Conservation (phyloP, 2,888 invertebrate species). For the Agrochola macilenta region DNA sequence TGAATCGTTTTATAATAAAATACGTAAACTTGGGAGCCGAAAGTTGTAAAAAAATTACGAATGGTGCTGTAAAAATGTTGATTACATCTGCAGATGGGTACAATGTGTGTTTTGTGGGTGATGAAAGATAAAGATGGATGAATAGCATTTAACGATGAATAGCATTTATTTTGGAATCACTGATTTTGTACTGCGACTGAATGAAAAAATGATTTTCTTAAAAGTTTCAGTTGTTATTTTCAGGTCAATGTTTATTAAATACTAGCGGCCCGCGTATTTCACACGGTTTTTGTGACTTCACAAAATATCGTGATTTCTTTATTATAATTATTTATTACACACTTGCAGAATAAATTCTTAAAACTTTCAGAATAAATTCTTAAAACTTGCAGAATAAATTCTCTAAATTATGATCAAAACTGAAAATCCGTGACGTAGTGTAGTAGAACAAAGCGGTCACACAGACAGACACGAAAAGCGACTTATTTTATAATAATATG, state of each 20-base stretch:
- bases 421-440: no score
- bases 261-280: neutral
- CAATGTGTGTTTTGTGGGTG: constrained; percentile 5
- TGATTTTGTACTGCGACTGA: neutral
- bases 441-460: no score
- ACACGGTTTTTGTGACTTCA: no score
- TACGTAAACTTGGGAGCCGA: constrained; percentile 60
- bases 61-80: constrained; percentile 37
- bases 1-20: constrained; percentile 59
- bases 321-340: no score
- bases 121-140: neutral
- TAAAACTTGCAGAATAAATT: no score
- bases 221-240: no score
- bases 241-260: neutral
- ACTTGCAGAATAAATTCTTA: no score
- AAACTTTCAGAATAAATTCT: no score
- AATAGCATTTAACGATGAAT: neutral
- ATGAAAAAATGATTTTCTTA: neutral
- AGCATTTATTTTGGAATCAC: neutral
- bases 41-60: constrained; percentile 49
- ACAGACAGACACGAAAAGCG: no score
- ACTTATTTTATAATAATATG: no score
- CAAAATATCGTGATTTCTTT: no score
- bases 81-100: constrained; percentile 11
- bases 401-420: no score